Base-by-base conservation (phyloP, 2,888 invertebrate species). In the Erynnis tages region DNA sequence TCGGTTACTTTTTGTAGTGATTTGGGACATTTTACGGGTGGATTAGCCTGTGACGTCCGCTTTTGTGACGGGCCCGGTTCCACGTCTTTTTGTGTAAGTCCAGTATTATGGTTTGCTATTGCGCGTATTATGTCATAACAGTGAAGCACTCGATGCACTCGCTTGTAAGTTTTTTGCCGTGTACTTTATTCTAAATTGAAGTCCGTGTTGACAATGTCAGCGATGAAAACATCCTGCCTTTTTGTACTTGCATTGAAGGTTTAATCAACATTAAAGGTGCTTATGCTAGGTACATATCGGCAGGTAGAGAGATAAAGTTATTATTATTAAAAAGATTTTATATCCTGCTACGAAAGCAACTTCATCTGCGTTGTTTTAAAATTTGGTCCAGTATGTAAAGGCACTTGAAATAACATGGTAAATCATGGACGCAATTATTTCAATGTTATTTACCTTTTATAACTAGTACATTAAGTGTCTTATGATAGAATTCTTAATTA, bases 91-190 rank as follows among this genome's bases (percentile, higher is more conserved):
- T 88, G 77, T 82, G 59, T 55, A 61, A 63, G 69, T 62, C 66
- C 70, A 65, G 73, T 72, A 82, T 88, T 87, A 86, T 81, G 82
- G 82, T 81, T 75, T 76, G 79, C 69, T 75, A 80, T 88, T 87
- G 84, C 89, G 85, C 80, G 84, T 76, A 88, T 89, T 85, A 87
- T 89, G 89, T 89, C 89, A 89, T 89, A 89, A 89, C 89, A 89
- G 74, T 76, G 74, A 74, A 76, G 76, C 74, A 80, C 86, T 79
- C 79, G 73, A 76, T 62, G 71, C 69, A 75, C 72, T 76, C 74
- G 71, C 60, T 69, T 65, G 68, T 63, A 63, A 62, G 63, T 72
- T 81, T 82, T 84, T 86, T 86, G 82, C 79, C 56, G 53, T 56
- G 71, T 63, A 81, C 80, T 83, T 79, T 74, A 78, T 80, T 76